Evolutionary conservation across 2,797 vertebrate species (phyloP).

Genomic region (Spinus olivaceus): DNA sequence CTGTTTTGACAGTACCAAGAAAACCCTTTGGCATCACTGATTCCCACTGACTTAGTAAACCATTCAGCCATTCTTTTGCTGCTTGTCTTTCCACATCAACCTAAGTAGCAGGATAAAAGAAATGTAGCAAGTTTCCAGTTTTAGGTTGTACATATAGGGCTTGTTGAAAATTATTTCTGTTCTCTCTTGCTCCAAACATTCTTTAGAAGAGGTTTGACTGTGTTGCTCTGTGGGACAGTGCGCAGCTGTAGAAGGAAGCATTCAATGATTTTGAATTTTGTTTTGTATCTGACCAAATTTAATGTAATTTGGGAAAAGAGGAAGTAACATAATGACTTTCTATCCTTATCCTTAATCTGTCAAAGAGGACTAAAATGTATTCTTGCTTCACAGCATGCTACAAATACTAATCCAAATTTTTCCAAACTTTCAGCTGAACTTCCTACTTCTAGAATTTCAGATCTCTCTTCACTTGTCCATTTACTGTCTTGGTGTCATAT

Average conservation of each 20-base stretch:
- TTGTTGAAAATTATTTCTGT: not conserved
- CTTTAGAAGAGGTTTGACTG: not conserved
- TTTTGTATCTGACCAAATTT: not conserved
- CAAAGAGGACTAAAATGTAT: not conserved
- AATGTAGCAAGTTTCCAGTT: not conserved
- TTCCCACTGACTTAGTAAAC: not conserved
- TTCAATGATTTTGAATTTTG: not conserved
- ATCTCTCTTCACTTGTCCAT: not conserved
- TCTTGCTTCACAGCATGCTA: not conserved
- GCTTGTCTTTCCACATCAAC: not conserved
- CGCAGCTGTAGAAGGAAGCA: not conserved
- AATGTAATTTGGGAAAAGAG: not conserved
- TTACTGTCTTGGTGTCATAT: not conserved
- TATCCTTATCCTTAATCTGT: not conserved
- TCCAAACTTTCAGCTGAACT: not conserved
- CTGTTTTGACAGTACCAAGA: fast-evolving
- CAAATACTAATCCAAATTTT: not conserved
- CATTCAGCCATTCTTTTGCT: not conserved
- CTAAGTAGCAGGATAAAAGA: not conserved
- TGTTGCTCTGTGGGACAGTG: not conserved
- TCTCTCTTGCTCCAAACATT: not conserved
- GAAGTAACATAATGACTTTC: not conserved
- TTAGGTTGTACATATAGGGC: not conserved
- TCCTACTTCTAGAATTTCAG: not conserved
- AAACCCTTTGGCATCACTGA: not conserved